Evolutionary conservation across 2,888 invertebrate genomes (phyloP), one percentile per base, ranked within the genome.

Genomic region (Caenorhabditis uteleia): DNA sequence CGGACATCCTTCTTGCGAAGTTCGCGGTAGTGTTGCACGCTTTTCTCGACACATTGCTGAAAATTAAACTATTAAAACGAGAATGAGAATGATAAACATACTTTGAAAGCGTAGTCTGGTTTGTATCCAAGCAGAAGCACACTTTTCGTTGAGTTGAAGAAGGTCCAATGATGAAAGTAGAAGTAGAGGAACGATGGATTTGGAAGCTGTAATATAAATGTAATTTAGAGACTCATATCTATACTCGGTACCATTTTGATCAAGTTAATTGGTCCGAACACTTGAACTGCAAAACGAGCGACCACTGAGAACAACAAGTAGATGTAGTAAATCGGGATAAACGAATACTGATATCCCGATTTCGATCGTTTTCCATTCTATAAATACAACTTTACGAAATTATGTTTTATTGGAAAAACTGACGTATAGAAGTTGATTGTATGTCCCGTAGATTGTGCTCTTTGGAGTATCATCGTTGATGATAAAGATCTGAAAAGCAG

Each of bases 111-210:
- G 23, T 61, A 45, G 3, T 53, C 43, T 5, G 61, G 61, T 26
- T 44, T 59, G 60, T 62, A 62, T 14, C 51, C 62, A 25, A 80
- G 68, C 51, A 76, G 58, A 12, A 74, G 44, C 7, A 68, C 61
- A 23, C 73, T 58, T 27, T 77, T 77, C 38, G 61, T 74, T 20
- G 74, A 68, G 51, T 70, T 77, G 60, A 78, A 75, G 56, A 78
- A 79, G 1, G 80, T 80, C 80, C 80, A 80, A 23, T 80, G 79
- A 38, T 69, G 74, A 53, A 78, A 74, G 54, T 75, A 58, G 54
- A 79, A 62, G 68, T 77, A 80, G 27, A 79, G 40, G 36, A 74
- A 68, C 12, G 67, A 67, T 2, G 78, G 75, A 33, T 66, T 65
- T 0, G 79, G 80, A 18, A 80, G 48, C 77, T 70, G 50, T 12